Evolutionary conservation across 2,797 vertebrate genomes (phyloP).

Genomic region (Prionace glauca): DNA sequence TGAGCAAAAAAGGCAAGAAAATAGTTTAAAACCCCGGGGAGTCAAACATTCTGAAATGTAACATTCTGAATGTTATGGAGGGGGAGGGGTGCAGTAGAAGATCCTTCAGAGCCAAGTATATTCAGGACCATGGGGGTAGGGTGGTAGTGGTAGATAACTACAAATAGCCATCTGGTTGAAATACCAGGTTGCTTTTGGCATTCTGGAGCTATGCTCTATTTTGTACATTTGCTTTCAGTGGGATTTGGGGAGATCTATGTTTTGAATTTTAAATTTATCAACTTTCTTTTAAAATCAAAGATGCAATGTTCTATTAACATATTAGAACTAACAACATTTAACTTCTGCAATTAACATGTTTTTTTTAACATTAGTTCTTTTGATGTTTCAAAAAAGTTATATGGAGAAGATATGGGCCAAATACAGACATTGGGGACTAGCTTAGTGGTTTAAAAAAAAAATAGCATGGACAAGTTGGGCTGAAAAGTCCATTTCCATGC

Average conservation of each 20-base stretch:
- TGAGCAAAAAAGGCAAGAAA: neutral
- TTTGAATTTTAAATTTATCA: too few relatives aligned
- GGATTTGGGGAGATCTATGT: neutral
- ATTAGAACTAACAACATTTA: neutral
- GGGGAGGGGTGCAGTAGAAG: neutral
- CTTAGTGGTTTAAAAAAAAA: too few relatives aligned
- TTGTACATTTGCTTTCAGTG: neutral
- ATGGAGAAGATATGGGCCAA: neutral
- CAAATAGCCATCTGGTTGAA: neutral
- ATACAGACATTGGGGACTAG: too few relatives aligned
- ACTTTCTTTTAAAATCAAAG: too few relatives aligned
- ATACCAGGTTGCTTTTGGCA: neutral
- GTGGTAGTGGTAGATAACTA: too few relatives aligned
- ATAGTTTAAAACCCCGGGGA: neutral
- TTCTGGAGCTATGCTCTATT: neutral
- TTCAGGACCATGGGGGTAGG: neutral
- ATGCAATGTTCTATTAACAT: neutral
- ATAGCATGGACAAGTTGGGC: too few relatives aligned
- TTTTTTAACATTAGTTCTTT: neutral
- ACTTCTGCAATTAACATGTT: neutral
- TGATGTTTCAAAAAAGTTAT: neutral
- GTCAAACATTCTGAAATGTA: neutral
- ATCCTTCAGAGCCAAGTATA: neutral
- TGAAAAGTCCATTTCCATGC: too few relatives aligned
- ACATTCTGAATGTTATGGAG: neutral